A percentile compares a stretch with the other conserved stretches of the same genome.
phyloP scores from a whole-genome alignment of 2,797 vertebrate genomes.

The Dallia pectoralis region DNA sequence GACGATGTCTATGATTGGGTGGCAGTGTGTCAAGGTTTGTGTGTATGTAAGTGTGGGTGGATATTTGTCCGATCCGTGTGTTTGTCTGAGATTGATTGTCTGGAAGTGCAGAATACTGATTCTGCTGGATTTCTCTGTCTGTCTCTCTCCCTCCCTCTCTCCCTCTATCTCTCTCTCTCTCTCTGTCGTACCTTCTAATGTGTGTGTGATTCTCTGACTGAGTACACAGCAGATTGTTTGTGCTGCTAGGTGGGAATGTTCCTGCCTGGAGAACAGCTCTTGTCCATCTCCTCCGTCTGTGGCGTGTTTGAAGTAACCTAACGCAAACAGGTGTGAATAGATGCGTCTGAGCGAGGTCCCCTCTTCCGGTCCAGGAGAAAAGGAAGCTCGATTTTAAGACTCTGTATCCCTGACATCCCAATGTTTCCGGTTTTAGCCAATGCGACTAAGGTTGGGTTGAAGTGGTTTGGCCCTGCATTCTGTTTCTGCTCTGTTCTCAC shows the following conservation, averaged over 20 bases:
- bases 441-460: no score
- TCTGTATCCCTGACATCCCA: no score
- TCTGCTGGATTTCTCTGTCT: constrained; percentile 25
- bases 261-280: constrained; percentile 37
- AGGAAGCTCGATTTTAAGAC: no score
- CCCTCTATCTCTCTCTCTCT: constrained; percentile 29
- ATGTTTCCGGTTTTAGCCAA: no score
- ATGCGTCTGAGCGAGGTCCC: no score
- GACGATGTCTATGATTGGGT: constrained; percentile 29
- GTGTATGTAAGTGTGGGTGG: constrained; percentile 18
- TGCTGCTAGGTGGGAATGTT: constrained; percentile 16
- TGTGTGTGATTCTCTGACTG: not conserved
- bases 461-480: constrained; percentile 54
- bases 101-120: constrained; percentile 49
- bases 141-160: constrained; percentile 25
- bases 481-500: constrained; percentile 60
- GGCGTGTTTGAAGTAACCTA: constrained; percentile 33
- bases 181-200: constrained; percentile 22
- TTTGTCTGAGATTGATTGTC: constrained; percentile 14
- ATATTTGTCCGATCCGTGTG: not conserved
- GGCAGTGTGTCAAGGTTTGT: constrained; percentile 34
- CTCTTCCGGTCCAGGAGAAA: no score
- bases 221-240: not conserved
- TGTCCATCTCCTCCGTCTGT: constrained; percentile 29
- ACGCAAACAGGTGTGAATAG: no score